Percentiles rank a stretch among this genome's conserved stretches.
phyloP scores from a whole-genome alignment of 2,888 invertebrate genomes.

The Aphodius granarius region DNA sequence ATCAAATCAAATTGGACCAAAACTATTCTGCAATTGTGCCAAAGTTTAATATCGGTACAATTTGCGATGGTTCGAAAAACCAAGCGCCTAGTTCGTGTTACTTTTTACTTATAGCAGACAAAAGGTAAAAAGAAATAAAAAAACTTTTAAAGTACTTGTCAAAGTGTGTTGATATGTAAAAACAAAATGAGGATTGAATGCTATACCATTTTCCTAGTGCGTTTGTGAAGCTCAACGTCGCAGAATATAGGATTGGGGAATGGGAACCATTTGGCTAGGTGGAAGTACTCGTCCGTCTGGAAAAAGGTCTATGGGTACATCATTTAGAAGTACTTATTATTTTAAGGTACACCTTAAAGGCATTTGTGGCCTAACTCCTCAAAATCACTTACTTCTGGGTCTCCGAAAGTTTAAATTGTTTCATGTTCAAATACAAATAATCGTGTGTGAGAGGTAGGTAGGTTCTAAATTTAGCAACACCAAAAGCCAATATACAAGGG shows the following conservation, averaged over 20 bases:
- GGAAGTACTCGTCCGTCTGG: constrained; percentile 61
- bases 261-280: constrained; percentile 64
- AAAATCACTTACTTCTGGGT: not conserved
- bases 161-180: too few species aligned
- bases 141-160: not conserved
- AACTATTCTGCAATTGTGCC: too few species aligned
- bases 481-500: not conserved
- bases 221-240: constrained; percentile 57
- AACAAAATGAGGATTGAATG: not conserved
- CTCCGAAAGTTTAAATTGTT: not conserved
- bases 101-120: too few species aligned
- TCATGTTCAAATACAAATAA: not conserved
- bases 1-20: too few species aligned
- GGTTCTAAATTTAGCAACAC: not conserved
- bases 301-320: constrained; percentile 40
- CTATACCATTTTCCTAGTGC: constrained; percentile 44
- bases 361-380: not conserved
- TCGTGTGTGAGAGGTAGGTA: not conserved
- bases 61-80: too few species aligned
- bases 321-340: not conserved
- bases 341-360: not conserved
- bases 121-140: not conserved
- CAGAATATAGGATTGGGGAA: constrained; percentile 63
- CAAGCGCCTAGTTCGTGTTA: too few species aligned
- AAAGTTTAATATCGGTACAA: too few species aligned